Conservation (phyloP, 2,797 vertebrate species). For the Dermochelys coriacea region DNA sequence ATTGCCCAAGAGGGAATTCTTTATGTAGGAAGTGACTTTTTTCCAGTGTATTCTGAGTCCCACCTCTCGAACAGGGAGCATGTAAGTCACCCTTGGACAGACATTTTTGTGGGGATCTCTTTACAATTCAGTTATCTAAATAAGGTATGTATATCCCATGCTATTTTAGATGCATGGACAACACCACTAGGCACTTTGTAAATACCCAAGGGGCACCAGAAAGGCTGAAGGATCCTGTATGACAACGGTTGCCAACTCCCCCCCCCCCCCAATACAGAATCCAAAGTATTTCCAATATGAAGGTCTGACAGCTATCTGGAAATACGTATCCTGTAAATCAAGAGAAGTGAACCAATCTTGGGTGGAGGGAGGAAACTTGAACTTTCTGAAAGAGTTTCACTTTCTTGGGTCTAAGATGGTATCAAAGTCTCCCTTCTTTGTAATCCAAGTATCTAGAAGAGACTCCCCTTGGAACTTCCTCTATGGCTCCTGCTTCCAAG, state of each 20-base stretch:
- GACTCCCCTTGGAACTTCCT: neutral
- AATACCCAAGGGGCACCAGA: neutral
- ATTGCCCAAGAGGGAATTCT: neutral
- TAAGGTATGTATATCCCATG: accelerated
- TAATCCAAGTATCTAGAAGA: neutral
- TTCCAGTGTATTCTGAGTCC: neutral
- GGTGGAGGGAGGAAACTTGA: neutral
- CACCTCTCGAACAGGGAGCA: neutral
- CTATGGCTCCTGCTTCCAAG: neutral
- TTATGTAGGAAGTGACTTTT: accelerated
- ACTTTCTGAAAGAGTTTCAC: neutral
- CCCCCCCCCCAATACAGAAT: neutral
- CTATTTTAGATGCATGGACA: neutral
- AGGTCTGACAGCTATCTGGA: neutral
- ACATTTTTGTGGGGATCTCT: neutral
- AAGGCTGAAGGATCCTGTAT: neutral
- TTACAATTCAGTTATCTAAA: accelerated
- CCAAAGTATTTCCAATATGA: neutral
- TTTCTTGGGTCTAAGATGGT: constrained; percentile 28
- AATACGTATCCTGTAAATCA: neutral
- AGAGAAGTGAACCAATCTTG: neutral
- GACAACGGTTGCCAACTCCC: neutral
- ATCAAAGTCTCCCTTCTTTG: neutral
- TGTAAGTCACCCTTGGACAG: neutral
- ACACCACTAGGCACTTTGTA: neutral